Conservation (phyloP, 2,113 vertebrate species). For the Malurus melanocephalus region DNA sequence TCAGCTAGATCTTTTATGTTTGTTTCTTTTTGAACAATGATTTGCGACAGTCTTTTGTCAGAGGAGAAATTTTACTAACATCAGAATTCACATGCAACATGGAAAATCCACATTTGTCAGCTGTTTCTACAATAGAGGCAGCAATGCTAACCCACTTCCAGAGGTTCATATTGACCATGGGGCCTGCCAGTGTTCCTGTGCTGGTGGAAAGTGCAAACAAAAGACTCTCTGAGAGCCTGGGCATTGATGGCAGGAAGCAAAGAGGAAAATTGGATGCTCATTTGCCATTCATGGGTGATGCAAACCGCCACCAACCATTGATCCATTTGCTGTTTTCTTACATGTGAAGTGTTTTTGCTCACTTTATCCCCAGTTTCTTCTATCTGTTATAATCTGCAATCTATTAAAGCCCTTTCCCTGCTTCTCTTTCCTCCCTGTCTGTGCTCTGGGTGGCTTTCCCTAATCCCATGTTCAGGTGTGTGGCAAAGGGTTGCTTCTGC, state of each 20-base stretch:
- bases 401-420: background rate
- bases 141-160: background rate
- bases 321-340: background rate
- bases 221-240: background rate
- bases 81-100: background rate
- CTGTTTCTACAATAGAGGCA: background rate
- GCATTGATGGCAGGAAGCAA: background rate
- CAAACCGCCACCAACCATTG: background rate
- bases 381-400: background rate
- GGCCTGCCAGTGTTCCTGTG: rapidly evolving
- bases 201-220: background rate
- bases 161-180: background rate
- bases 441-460: background rate
- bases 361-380: background rate
- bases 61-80: background rate
- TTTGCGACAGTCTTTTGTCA: background rate
- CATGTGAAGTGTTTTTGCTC: background rate
- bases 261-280: background rate
- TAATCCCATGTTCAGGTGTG: background rate
- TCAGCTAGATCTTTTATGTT: background rate
- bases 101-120: background rate
- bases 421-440: background rate
- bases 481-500: background rate
- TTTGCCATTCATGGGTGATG: background rate
- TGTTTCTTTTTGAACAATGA: background rate